Evolutionary conservation across 2,113 vertebrate genomes (phyloP).

Genomic region (Orientallactaga bullata): DNA sequence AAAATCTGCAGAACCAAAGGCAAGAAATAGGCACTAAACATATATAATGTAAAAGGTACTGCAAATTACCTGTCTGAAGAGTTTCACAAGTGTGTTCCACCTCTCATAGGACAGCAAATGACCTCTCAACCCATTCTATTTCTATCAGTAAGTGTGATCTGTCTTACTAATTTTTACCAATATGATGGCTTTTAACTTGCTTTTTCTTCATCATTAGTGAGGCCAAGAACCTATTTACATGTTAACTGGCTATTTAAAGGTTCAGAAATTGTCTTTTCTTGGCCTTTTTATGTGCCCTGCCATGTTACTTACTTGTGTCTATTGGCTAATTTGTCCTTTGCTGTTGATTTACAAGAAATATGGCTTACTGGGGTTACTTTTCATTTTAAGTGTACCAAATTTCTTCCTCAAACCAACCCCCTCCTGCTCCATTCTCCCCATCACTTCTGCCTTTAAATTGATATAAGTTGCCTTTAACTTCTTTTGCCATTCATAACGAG

Average conservation of each 20-base stretch:
- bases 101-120: neutral
- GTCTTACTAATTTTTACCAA: constrained; percentile 54
- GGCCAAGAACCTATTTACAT: constrained; percentile 4
- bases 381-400: neutral
- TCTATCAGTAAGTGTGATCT: constrained; percentile 19
- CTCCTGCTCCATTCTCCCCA: neutral
- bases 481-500: neutral
- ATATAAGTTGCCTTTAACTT: neutral
- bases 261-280: constrained; percentile 34
- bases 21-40: neutral
- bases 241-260: constrained; percentile 56
- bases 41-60: constrained; percentile 2
- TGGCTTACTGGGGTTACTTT: neutral
- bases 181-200: constrained; percentile 29
- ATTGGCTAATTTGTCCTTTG: constrained; percentile 20
- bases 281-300: constrained; percentile 5
- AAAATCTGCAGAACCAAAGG: neutral
- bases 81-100: neutral
- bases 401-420: neutral
- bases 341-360: neutral
- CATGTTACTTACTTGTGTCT: constrained; percentile 45
- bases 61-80: constrained; percentile 10
- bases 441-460: neutral
- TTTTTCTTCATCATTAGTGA: constrained; percentile 52
- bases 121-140: neutral